Evolutionary conservation across 2,888 invertebrate genomes (phyloP).

Genomic region (Rapana venosa): DNA sequence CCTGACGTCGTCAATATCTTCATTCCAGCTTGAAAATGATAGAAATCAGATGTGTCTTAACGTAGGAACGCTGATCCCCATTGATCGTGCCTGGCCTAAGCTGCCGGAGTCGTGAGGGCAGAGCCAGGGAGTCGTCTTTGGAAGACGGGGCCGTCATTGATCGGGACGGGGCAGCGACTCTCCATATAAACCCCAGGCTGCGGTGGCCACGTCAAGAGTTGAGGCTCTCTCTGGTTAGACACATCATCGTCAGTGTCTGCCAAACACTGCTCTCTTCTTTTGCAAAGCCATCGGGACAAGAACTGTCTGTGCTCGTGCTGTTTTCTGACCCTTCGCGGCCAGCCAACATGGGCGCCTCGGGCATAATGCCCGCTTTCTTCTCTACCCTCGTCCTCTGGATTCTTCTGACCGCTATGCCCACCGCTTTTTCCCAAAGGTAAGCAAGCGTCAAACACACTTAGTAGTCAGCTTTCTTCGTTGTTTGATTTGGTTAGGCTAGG

Average conservation of each 20-base stretch:
- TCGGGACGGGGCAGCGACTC: background rate
- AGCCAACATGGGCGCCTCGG: slow-evolving; percentile 31
- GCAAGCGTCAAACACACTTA: background rate
- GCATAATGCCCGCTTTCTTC: slow-evolving; percentile 1
- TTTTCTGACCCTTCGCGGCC: too few species aligned
- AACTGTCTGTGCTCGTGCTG: too few species aligned
- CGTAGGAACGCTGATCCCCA: background rate
- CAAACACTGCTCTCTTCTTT: too few species aligned
- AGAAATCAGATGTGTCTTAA: background rate
- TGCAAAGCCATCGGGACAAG: background rate
- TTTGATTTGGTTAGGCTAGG: too few species aligned
- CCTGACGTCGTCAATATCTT: background rate
- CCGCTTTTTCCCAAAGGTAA: slow-evolving; percentile 11
- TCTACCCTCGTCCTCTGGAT: slow-evolving; percentile 2
- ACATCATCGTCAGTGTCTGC: too few species aligned
- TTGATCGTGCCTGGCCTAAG: background rate
- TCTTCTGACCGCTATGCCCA: background rate
- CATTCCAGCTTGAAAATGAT: background rate
- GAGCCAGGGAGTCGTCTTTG: background rate
- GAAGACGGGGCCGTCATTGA: background rate
- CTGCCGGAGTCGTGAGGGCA: too few species aligned
- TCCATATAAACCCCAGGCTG: background rate
- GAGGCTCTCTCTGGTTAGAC: background rate
- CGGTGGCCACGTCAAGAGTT: background rate
- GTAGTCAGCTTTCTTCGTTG: too few species aligned